A percentile compares a stretch with the other conserved stretches of the same genome.
Evolutionary conservation across 2,888 invertebrate species (phyloP).

Genomic region (Amiota mariae): DNA sequence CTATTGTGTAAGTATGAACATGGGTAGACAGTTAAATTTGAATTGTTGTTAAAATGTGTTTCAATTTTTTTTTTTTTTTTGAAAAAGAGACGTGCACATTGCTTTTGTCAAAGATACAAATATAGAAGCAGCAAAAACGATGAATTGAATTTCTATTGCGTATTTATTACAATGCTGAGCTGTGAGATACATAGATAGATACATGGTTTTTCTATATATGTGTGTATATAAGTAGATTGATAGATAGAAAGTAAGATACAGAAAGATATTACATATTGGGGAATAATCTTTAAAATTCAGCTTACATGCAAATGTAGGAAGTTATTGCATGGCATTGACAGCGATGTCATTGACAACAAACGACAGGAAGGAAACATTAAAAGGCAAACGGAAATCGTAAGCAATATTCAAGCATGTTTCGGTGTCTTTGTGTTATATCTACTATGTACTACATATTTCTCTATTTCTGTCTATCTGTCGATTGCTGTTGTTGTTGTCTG

Average conservation of each 20-base stretch:
- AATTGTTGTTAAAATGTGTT: too few species aligned
- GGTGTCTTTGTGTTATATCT: not conserved
- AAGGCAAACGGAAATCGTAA: constrained; percentile 6
- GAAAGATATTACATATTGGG: not conserved
- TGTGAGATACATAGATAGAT: constrained; percentile 12
- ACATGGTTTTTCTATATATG: constrained; percentile 1
- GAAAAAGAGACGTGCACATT: not conserved
- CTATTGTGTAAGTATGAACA: too few species aligned
- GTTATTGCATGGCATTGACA: constrained; percentile 1
- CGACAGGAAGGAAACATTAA: constrained; percentile 8
- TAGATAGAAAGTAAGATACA: not conserved
- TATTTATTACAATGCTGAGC: not conserved
- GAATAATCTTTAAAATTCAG: constrained; percentile 14
- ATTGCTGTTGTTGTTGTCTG: not conserved
- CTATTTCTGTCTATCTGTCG: not conserved
- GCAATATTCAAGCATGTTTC: constrained; percentile 2
- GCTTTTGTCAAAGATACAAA: too few species aligned
- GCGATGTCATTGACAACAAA: not conserved
- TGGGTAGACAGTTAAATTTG: too few species aligned
- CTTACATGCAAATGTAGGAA: constrained; percentile 10
- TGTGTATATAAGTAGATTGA: not conserved
- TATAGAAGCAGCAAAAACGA: not conserved
- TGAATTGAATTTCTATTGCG: constrained; percentile 24
- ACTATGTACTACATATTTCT: not conserved
- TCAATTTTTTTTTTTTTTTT: not conserved